These are phyloP conservation scores for Drosophila azteca DNA, from an alignment of 1,140 invertebrate genomes.

Conservation along the genomic window DNA sequence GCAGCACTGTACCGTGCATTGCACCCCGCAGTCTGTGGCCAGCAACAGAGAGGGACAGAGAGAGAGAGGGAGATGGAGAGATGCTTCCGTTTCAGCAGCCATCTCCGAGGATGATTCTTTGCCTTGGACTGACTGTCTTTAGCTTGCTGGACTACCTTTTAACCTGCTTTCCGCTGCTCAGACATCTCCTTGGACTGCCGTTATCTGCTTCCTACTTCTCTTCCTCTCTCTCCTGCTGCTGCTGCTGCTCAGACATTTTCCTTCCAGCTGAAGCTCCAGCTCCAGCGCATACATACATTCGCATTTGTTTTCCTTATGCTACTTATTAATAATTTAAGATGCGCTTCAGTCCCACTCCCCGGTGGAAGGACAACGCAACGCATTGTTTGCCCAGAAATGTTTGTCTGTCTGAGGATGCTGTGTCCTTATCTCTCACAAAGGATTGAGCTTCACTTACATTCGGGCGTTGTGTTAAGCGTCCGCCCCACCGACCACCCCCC, in stretches of 20 bases:
- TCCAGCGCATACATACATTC: slow-evolving; percentile 57
- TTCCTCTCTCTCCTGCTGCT: slow-evolving; percentile 54
- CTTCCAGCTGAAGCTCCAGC: neutral
- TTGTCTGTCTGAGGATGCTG: slow-evolving; percentile 28
- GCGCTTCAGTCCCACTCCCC: slow-evolving; percentile 61
- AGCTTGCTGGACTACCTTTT: too few relatives aligned
- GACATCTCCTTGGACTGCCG: neutral
- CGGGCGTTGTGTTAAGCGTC: slow-evolving; percentile 62
- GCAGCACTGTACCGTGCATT: slow-evolving; percentile 38
- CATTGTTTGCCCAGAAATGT: slow-evolving; percentile 55
- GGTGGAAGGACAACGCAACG: slow-evolving; percentile 20
- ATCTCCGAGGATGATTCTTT: neutral
- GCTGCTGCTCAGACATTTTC: neutral
- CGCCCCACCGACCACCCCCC: slow-evolving; percentile 9
- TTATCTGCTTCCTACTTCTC: neutral
- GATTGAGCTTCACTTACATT: slow-evolving; percentile 72
- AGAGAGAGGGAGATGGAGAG: neutral
- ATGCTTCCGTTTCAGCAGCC: slow-evolving; percentile 13
- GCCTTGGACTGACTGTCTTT: slow-evolving; percentile 5
- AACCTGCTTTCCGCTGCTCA: slow-evolving; percentile 23
- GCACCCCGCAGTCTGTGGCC: slow-evolving; percentile 32
- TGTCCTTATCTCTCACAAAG: slow-evolving; percentile 47
- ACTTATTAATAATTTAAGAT: slow-evolving; percentile 81
- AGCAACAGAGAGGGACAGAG: neutral
- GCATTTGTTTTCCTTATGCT: slow-evolving; percentile 79